A percentile compares a stretch with the other conserved stretches of the same genome.
These are phyloP conservation scores for Tetrapedia diversipes DNA, from an alignment of 2,888 invertebrate species.

Conservation along the genomic window DNA sequence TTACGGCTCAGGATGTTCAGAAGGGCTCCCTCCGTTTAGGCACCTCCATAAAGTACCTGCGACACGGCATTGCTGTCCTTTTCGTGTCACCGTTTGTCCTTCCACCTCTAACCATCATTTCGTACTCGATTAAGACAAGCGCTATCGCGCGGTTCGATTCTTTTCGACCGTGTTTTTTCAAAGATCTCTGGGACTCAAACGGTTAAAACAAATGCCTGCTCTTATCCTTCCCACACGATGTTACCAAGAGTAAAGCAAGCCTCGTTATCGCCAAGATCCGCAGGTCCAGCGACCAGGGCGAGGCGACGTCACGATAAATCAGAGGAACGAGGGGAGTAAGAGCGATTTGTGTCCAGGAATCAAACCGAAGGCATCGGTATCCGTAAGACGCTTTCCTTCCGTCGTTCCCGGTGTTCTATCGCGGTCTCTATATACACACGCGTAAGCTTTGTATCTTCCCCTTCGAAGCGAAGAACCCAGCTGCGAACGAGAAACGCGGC, in stretches of 20 bases:
- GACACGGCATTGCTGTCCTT: too few relatives aligned
- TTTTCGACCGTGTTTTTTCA: too few relatives aligned
- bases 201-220: too few relatives aligned
- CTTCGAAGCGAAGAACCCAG: slow-evolving; percentile 19
- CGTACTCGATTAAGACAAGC: too few relatives aligned
- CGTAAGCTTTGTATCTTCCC: slow-evolving; percentile 11
- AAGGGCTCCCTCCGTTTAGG: too few relatives aligned
- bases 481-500: neutral
- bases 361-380: slow-evolving; percentile 21
- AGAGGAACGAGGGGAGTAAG: slow-evolving; percentile 14
- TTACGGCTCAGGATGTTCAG: neutral
- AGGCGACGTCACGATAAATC: slow-evolving; percentile 33
- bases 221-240: too few relatives aligned
- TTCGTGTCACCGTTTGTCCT: too few relatives aligned
- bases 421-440: neutral
- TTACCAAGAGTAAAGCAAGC: too few relatives aligned
- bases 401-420: slow-evolving; percentile 34
- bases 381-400: slow-evolving; percentile 36
- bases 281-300: neutral
- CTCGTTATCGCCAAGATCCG: slow-evolving; percentile 20
- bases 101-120: too few relatives aligned
- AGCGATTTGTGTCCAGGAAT: slow-evolving; percentile 33
- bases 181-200: too few relatives aligned
- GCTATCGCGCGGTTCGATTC: neutral
- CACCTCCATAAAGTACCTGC: too few relatives aligned